Evolutionary conservation across 2,113 vertebrate species (phyloP), one percentile per base, ranked within the genome.

Genomic region (Lasiurus cinereus): DNA sequence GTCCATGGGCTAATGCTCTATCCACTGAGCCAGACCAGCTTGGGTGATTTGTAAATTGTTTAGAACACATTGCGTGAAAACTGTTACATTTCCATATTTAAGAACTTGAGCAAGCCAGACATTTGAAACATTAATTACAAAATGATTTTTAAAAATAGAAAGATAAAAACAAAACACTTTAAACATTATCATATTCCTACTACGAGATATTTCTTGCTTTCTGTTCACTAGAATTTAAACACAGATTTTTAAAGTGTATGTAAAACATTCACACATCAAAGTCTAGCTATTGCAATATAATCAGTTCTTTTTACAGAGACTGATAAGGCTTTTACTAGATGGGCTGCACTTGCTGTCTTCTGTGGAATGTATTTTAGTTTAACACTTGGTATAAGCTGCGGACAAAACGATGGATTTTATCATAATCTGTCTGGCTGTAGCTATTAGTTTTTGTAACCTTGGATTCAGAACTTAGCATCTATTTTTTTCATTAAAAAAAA

Each of bases 251-350:
- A 64, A 86, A 73, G 50, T 88, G 48, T 56, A 52, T 50, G 82
- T 84, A 93, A 89, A 85, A 77, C 62, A 92, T 74, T 90, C 73
- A 33, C n/a, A 92, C n/a, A 50, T 70, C 83, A 83, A 94, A 69
- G 67, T 84, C 67, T 62, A 85, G 12, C 64, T 69, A 56, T 66
- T 50, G 11, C 67, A 92, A 92, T 88, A 90, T 79, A 94, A 83
- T 66, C 2, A 3, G 88, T 16, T 74, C 11, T 31, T 80, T 93
- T 93, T 79, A 83, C 39, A 22, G 27, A 97, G 22, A 56, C 36
- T 66, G 85, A 62, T 52, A 94, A 87, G 66, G 10, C 56, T 92
- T 94, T 93, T 66, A 13, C 84, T 86, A 72, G 46, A 52, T 43
- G 88, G 12, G 9, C 86, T 69, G 18, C 59, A 78, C 62, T 84